Percentiles rank a stretch among this genome's conserved stretches.
Evolutionary conservation across 2,113 vertebrate genomes (phyloP).

Genomic region (Antennarius striatus): DNA sequence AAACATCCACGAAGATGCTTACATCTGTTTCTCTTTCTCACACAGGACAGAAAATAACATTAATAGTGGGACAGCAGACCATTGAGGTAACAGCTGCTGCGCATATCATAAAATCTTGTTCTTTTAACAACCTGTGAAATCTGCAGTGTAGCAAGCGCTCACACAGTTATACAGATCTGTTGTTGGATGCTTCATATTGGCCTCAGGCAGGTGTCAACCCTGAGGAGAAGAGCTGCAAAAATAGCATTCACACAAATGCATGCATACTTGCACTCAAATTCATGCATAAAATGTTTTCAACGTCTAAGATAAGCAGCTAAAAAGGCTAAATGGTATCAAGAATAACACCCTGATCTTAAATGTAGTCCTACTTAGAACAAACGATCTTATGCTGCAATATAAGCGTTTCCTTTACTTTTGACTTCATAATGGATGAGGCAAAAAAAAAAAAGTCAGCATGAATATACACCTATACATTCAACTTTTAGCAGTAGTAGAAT

Average conservation of each 20-base stretch:
- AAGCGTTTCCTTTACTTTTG: no score
- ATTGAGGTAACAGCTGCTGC: not conserved
- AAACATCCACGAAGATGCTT: slow-evolving; percentile 28
- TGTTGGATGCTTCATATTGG: slow-evolving; percentile 23
- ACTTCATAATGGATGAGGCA: no score
- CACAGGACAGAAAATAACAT: slow-evolving; percentile 36
- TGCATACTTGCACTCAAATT: slow-evolving; percentile 15
- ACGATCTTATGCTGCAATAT: no score
- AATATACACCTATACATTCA: no score
- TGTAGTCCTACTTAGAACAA: no score
- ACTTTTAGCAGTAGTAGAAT: no score
- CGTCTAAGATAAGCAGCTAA: no score
- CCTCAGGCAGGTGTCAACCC: slow-evolving; percentile 40
- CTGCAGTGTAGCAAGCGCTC: slow-evolving; percentile 12
- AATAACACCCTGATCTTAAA: no score
- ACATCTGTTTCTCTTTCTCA: slow-evolving; percentile 46
- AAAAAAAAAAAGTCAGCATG: no score
- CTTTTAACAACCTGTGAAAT: not conserved
- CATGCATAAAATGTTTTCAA: not conserved
- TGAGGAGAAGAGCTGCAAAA: slow-evolving; percentile 41
- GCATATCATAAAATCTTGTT: not conserved
- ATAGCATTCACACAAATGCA: slow-evolving; percentile 45
- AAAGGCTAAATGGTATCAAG: no score
- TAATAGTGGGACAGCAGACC: not conserved
- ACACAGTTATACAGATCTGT: slow-evolving; percentile 20